A percentile compares a stretch with the other conserved stretches of the same genome.
Conservation (phyloP, 1,140 invertebrate genomes). For the Drosophila parabipectinata region DNA sequence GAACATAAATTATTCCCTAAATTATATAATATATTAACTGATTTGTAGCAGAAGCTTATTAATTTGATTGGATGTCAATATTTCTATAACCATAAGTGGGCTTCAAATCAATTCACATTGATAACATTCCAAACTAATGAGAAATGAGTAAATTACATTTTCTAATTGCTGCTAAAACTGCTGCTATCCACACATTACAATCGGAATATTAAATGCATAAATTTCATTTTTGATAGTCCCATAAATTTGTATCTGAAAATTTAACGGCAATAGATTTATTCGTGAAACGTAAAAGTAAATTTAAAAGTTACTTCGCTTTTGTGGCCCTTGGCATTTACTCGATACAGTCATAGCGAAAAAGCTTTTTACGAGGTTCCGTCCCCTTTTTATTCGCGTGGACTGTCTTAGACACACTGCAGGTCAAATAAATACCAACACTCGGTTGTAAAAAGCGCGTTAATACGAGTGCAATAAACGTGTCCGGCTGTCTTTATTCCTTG, state of each 20-base stretch:
- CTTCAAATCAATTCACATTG: neutral
- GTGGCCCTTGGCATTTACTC: no score
- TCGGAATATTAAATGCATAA: neutral
- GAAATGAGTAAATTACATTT: neutral
- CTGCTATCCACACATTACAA: neutral
- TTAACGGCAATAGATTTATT: neutral
- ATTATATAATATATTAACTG: no score
- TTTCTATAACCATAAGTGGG: neutral
- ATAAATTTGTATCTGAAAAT: neutral
- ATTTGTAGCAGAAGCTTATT: no score
- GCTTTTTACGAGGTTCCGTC: conserved; percentile 5
- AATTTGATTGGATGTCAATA: neutral
- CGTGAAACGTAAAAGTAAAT: neutral
- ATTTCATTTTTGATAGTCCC: neutral
- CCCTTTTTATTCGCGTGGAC: conserved; percentile 2
- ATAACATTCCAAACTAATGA: neutral
- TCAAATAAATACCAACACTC: conserved; percentile 62
- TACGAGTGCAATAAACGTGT: conserved; percentile 72
- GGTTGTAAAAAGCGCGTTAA: conserved; percentile 71
- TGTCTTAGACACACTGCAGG: conserved; percentile 31
- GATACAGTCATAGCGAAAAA: neutral
- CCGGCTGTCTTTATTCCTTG: conserved; percentile 18
- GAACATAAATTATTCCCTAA: neutral
- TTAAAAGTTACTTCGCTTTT: neutral
- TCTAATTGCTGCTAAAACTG: neutral